phyloP scores from a whole-genome alignment of 2,113 vertebrate species.

The Toxotes jaculatrix region DNA sequence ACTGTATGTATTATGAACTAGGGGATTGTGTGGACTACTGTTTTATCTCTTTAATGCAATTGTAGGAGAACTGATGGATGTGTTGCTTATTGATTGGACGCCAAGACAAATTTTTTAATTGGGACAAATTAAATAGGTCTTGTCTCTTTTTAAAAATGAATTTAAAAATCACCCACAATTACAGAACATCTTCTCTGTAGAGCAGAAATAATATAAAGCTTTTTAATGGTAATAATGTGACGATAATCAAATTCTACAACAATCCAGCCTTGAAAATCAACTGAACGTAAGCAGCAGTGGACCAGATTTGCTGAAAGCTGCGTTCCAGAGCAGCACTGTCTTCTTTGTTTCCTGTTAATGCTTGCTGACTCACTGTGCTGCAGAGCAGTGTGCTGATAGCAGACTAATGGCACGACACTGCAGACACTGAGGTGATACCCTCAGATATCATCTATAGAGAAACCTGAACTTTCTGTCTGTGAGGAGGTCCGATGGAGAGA shows the following conservation, averaged over 20 bases:
- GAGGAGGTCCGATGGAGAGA: constrained; percentile 3
- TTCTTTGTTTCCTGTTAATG: constrained; percentile 36
- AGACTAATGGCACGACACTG: constrained; percentile 38
- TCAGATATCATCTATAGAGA: constrained; percentile 59
- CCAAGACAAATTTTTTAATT: not conserved
- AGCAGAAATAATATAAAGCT: not conserved
- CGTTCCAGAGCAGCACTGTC: constrained; percentile 8
- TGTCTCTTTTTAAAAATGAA: not conserved
- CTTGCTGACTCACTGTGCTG: constrained; percentile 76
- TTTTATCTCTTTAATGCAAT: not conserved
- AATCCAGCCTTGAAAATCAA: not conserved
- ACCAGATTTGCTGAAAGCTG: constrained; percentile 12
- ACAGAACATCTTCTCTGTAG: not conserved
- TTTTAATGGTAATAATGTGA: not conserved
- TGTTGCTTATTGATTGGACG: not conserved
- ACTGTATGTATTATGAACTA: not conserved
- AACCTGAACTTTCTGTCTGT: constrained; percentile 52
- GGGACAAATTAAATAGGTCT: not conserved
- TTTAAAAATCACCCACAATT: not conserved
- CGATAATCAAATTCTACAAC: not conserved
- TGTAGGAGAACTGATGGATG: not conserved
- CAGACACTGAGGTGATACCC: constrained; percentile 42
- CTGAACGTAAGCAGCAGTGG: not conserved
- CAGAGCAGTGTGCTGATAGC: constrained; percentile 54
- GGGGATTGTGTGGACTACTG: not conserved